These are phyloP conservation scores for Amphipoea oculea DNA, from an alignment of 2,888 invertebrate genomes.

Conservation along the genomic window DNA sequence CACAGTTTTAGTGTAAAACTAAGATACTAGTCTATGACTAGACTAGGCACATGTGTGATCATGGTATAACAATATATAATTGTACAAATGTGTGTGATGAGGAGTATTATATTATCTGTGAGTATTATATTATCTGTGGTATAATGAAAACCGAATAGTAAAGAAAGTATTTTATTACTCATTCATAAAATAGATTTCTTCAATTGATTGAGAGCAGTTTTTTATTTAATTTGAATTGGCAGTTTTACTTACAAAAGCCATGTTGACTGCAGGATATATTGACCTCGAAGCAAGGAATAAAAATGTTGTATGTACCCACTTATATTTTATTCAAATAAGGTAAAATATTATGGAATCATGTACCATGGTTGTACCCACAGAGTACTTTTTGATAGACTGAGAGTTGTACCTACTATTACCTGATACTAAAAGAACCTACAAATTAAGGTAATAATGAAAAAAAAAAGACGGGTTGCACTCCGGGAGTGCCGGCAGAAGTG, in stretches of 20 bases:
- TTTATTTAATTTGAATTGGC: slow-evolving; percentile 21
- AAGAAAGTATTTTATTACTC: slow-evolving; percentile 34
- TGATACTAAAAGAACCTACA: neutral
- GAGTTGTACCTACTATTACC: neutral
- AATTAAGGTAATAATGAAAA: neutral
- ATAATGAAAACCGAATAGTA: too few relatives aligned
- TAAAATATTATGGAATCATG: slow-evolving; percentile 25
- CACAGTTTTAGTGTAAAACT: slow-evolving; percentile 59
- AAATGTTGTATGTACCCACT: slow-evolving; percentile 37
- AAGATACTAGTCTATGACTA: slow-evolving; percentile 72
- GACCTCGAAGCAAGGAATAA: neutral
- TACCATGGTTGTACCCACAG: neutral
- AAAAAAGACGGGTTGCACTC: too few relatives aligned
- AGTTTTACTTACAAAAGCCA: slow-evolving; percentile 17
- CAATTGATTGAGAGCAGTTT: slow-evolving; percentile 35
- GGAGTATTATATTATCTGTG: too few relatives aligned
- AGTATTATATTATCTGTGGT: too few relatives aligned
- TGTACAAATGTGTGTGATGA: slow-evolving; percentile 15
- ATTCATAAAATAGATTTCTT: slow-evolving; percentile 55
- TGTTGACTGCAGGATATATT: slow-evolving; percentile 19
- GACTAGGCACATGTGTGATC: slow-evolving; percentile 68
- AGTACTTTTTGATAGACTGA: too few relatives aligned
- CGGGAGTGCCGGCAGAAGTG: too few relatives aligned
- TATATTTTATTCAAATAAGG: neutral
- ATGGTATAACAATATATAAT: too few relatives aligned